phyloP scores from a whole-genome alignment of 2,888 invertebrate genomes.

The Therioaphis trifolii region DNA sequence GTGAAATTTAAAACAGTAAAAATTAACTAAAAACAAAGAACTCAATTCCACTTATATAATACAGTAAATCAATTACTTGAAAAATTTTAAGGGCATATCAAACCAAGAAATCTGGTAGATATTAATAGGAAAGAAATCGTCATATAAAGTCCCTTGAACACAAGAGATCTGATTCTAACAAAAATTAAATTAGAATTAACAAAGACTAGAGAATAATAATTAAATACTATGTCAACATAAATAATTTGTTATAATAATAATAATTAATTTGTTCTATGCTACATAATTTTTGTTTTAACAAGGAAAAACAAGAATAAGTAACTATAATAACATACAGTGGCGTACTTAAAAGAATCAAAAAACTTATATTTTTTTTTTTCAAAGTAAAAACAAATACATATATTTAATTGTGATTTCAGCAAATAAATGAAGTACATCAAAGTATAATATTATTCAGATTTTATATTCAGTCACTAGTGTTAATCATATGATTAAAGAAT shows the following conservation, averaged over 20 bases:
- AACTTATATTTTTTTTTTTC: no score
- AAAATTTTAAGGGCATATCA: conserved; percentile 31
- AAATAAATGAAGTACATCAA: no score
- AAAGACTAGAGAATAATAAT: conserved; percentile 61
- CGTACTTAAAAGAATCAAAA: conserved; percentile 34
- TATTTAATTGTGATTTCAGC: no score
- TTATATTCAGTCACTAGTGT: no score
- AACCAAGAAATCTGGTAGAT: not conserved
- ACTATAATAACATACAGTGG: conserved; percentile 51
- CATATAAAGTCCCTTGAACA: conserved; percentile 28
- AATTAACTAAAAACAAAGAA: conserved; percentile 35
- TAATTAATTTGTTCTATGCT: conserved; percentile 47
- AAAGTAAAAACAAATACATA: not conserved
- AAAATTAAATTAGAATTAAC: conserved; percentile 45
- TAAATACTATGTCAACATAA: conserved; percentile 58
- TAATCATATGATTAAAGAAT: no score
- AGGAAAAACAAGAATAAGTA: conserved; percentile 57
- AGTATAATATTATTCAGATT: no score
- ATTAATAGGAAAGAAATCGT: not conserved
- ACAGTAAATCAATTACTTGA: conserved; percentile 11
- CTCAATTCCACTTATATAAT: not conserved
- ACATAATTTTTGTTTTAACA: conserved; percentile 42
- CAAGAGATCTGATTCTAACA: conserved; percentile 42
- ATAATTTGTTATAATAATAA: conserved; percentile 45
- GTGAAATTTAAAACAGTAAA: conserved; percentile 34